A percentile compares a stretch with the other conserved stretches of the same genome.
phyloP scores from a whole-genome alignment of 2,113 vertebrate genomes.

The Collichthys lucidus region DNA sequence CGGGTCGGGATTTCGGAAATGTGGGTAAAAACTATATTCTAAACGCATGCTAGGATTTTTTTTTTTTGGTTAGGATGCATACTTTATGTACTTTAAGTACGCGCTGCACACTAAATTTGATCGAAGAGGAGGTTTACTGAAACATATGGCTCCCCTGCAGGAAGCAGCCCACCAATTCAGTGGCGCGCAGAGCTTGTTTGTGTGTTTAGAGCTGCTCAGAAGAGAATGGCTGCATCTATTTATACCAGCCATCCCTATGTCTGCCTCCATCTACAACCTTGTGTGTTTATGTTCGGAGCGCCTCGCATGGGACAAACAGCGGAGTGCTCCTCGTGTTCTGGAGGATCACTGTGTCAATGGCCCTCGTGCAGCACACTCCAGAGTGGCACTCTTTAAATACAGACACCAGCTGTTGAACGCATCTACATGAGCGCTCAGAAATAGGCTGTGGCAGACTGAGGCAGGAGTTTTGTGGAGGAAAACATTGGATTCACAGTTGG shows the following conservation, averaged over 20 bases:
- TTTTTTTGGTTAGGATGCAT: background rate
- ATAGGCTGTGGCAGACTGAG: constrained; percentile 59
- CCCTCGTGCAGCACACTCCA: constrained; percentile 67
- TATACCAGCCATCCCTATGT: constrained; percentile 54
- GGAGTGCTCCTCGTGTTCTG: constrained; percentile 71
- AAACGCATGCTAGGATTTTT: background rate
- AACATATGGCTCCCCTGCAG: constrained; percentile 53
- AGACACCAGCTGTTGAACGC: constrained; percentile 77
- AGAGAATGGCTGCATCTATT: constrained; percentile 67
- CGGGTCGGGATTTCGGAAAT: too few species aligned
- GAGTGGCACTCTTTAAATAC: constrained; percentile 79
- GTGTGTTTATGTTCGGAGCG: constrained; percentile 77
- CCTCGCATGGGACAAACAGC: constrained; percentile 68
- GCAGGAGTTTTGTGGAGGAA: constrained; percentile 39
- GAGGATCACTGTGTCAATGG: constrained; percentile 81
- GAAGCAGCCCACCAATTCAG: constrained; percentile 33
- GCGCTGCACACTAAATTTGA: constrained; percentile 3
- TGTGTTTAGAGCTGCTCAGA: constrained; percentile 56
- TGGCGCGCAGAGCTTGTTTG: constrained; percentile 56
- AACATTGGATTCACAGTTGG: constrained; percentile 21
- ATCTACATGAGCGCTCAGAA: constrained; percentile 65
- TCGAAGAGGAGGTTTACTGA: constrained; percentile 47
- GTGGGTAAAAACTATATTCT: too few species aligned
- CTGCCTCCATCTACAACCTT: constrained; percentile 71
- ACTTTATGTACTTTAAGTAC: background rate